Evolutionary conservation across 2,113 vertebrate genomes (phyloP).

Genomic region (Cinclus mexicanus): DNA sequence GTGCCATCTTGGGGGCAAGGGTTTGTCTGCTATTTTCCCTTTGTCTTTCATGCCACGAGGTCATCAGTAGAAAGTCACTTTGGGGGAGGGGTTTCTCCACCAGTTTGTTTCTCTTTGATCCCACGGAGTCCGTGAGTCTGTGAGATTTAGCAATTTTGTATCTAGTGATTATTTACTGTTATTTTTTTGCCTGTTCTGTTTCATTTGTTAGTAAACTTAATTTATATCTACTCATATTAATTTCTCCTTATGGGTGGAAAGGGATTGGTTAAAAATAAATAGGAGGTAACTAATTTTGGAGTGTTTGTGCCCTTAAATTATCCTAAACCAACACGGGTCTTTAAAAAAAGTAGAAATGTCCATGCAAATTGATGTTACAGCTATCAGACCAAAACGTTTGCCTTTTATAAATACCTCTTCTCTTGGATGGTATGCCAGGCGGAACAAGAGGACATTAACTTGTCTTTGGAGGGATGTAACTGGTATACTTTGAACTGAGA

Average conservation of each 20-base stretch:
- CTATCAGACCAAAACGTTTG: not conserved
- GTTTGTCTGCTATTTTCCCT: not conserved
- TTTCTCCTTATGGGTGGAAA: not conserved
- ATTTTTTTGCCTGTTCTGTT: not conserved
- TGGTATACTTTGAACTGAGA: not conserved
- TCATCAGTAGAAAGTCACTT: not conserved
- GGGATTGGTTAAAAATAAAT: not conserved
- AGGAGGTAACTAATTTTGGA: not conserved
- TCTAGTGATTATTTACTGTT: not conserved
- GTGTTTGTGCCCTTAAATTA: not conserved
- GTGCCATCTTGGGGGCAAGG: not conserved
- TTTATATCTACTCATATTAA: not conserved
- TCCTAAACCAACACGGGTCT: not conserved
- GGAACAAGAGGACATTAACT: not conserved
- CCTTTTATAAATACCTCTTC: not conserved
- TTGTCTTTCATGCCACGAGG: not conserved
- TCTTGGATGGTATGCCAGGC: not conserved
- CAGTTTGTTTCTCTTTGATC: not conserved
- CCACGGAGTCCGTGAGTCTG: rapidly evolving
- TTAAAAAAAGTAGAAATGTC: not conserved
- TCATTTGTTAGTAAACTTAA: not conserved
- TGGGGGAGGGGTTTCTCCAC: not conserved
- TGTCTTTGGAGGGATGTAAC: not conserved
- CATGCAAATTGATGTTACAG: not conserved
- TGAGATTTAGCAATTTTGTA: not conserved